Base-by-base conservation (phyloP, 2,888 invertebrate species). In the Xylocampa areola region DNA sequence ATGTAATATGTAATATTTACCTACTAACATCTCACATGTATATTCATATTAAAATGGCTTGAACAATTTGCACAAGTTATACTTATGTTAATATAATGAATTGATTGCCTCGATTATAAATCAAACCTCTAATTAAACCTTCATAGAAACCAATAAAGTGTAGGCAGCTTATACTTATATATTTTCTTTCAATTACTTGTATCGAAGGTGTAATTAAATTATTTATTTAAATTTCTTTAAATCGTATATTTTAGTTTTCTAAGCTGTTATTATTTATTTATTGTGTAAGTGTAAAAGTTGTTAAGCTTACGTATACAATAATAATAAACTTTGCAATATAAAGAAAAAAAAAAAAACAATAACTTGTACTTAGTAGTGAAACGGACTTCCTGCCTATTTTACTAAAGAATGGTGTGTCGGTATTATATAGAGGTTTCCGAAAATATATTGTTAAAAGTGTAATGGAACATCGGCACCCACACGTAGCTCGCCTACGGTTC, bases 401-500 rank as follows among this genome's bases (percentile, higher is more conserved):
- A 39, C 10, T 45, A 47, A 47, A 54, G 41, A 66, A 68, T 39
- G 33, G 45, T 6, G 7, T 11, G 45, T 54, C 68, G 68, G 68
- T 54, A 53, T 14, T 33, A 36, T 33, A 57, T 17, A 55, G 35
- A 53, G 53, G 37, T 51, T 50, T 52, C 54, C 25, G 61, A 81
- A 82, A 77, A 80, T 83, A 82, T 79, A 82, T 86, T 82, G 84
- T 87, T 86, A 86, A 89, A 88, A 90, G 85, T 81, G 82, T 84
- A 86, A 87, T 86, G 81, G 82, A 81, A 79, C 33, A 54, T 63
- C 13, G 71, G 77, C 85, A 72, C 88, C 89, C 89, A 90, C 90
- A 81, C 85, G 68, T 82, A 59, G 60, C 21, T 39, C 89, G 90
- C 91, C 91, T 89, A 91, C 90, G 82, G 81, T 89, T 90, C 88